Percentiles rank a stretch among this genome's conserved stretches.
Conservation (phyloP, 2,888 invertebrate genomes). For the Lycocerus yunnanus region DNA sequence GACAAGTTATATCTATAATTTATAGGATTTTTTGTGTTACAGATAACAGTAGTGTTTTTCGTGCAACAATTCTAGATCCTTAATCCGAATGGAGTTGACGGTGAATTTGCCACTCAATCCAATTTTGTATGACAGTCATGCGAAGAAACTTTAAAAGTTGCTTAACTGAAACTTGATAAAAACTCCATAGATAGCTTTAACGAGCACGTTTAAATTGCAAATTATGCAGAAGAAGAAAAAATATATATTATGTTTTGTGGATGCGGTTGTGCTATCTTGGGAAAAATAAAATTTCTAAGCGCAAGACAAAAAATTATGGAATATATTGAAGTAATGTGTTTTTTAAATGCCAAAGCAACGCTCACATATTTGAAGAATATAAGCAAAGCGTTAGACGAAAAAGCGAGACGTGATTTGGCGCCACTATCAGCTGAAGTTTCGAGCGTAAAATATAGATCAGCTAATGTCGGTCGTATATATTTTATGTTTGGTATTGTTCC, state of each 20-base stretch:
- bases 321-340: constrained; percentile 4
- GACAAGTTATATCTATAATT: constrained; percentile 27
- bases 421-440: constrained; percentile 18
- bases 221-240: not conserved
- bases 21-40: constrained; percentile 23
- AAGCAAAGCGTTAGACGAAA: constrained; percentile 19
- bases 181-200: constrained; percentile 11
- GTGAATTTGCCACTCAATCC: constrained; percentile 23
- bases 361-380: constrained; percentile 13
- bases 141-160: constrained; percentile 22
- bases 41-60: constrained; percentile 20
- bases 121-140: constrained; percentile 24
- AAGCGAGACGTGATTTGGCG: constrained; percentile 29
- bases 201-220: constrained; percentile 7
- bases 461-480: constrained; percentile 16
- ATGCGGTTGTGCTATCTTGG: constrained; percentile 1
- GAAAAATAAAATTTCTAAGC: constrained; percentile 1
- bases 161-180: constrained; percentile 19
- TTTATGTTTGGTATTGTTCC: constrained; percentile 17
- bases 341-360: constrained; percentile 4
- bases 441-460: constrained; percentile 22
- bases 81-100: constrained; percentile 25
- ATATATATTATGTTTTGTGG: constrained; percentile 2
- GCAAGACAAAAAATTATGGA: constrained; percentile 3
- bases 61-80: constrained; percentile 12